Evolutionary conservation across 2,113 vertebrate species (phyloP).

Genomic region (Sturnira hondurensis): DNA sequence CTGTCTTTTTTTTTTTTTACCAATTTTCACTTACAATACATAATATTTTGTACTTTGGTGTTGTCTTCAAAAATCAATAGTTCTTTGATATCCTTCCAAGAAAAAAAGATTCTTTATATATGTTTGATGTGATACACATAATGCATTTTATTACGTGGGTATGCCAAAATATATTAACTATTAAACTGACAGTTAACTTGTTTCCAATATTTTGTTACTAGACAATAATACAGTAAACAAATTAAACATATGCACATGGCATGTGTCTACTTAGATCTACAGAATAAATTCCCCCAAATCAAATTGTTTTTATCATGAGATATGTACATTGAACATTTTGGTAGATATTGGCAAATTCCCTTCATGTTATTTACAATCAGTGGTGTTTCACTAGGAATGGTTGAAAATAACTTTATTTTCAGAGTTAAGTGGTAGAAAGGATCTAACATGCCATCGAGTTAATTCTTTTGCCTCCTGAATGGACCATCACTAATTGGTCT

Average conservation of each 20-base stretch:
- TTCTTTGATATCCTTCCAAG: not conserved
- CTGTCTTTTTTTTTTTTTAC: not conserved
- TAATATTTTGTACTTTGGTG: not conserved
- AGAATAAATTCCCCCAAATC: not conserved
- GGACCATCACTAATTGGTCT: not conserved
- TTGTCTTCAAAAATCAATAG: not conserved
- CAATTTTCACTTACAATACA: not conserved
- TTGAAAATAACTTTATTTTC: not conserved
- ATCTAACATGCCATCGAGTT: not conserved
- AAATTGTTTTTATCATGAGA: not conserved
- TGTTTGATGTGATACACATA: not conserved
- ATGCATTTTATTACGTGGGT: not conserved
- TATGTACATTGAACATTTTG: not conserved
- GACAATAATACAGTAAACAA: not conserved
- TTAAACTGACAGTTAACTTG: not conserved
- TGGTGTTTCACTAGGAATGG: not conserved
- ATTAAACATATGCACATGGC: not conserved
- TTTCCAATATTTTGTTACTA: not conserved
- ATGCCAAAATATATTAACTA: not conserved
- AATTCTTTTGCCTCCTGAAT: not conserved
- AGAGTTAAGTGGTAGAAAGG: not conserved
- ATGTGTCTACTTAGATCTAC: not conserved
- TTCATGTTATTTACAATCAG: not conserved
- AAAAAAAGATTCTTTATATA: not conserved
- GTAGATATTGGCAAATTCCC: not conserved